These are phyloP conservation scores for Threskiornis aethiopicus DNA, from an alignment of 2,797 vertebrate genomes.

Conservation along the genomic window DNA sequence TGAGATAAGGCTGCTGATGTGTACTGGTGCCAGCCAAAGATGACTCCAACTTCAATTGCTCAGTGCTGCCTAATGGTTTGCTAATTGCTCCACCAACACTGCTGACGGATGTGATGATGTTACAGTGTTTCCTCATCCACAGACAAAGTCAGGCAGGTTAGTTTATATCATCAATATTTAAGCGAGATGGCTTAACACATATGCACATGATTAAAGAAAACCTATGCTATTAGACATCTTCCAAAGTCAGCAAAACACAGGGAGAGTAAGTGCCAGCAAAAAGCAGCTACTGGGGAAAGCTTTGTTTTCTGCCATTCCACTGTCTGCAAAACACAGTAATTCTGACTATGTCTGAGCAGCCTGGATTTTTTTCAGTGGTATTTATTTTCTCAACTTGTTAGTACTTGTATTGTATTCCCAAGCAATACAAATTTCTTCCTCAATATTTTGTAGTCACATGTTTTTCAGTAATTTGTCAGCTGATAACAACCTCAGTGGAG, in stretches of 20 bases:
- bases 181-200: not conserved
- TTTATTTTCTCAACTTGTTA: not conserved
- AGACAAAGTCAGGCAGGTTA: not conserved
- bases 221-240: not conserved
- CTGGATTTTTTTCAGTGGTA: not conserved
- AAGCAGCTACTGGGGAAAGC: not conserved
- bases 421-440: not conserved
- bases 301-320: not conserved
- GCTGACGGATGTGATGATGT: not conserved
- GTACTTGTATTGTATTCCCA: not conserved
- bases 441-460: not conserved
- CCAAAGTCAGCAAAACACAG: not conserved
- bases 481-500: not conserved
- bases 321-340: rapidly evolving
- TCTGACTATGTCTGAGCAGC: not conserved
- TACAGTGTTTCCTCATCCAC: not conserved
- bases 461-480: not conserved
- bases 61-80: not conserved
- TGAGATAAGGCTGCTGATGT: not conserved
- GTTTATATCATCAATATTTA: not conserved
- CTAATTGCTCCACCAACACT: not conserved
- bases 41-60: not conserved
- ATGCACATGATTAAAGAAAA: not conserved
- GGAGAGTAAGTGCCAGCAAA: not conserved
- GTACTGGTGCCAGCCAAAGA: not conserved